phyloP scores from a whole-genome alignment of 2,113 vertebrate genomes.

The Bubo blakistoni region DNA sequence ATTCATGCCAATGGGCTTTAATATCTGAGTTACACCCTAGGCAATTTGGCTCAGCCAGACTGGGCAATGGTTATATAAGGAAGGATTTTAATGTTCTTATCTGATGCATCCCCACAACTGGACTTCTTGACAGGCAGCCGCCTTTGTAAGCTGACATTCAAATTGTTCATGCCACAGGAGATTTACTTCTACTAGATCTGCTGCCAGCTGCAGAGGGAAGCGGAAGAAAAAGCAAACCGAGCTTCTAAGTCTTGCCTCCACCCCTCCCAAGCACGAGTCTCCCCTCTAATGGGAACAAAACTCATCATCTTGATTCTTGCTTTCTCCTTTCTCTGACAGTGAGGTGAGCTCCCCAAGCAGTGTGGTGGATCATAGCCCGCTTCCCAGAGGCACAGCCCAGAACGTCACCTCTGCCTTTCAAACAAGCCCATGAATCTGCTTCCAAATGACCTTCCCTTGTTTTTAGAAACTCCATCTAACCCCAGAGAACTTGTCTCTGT shows the following conservation, averaged over 20 bases:
- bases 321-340: not conserved
- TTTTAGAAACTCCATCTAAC: not conserved
- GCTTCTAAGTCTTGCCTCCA: not conserved
- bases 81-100: not conserved
- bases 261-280: not conserved
- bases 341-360: not conserved
- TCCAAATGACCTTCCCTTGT: not conserved
- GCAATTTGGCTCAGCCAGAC: not conserved
- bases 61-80: not conserved
- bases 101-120: not conserved
- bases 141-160: not conserved
- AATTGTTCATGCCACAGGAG: not conserved
- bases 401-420: not conserved
- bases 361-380: rapidly evolving
- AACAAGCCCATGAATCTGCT: not conserved
- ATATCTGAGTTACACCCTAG: not conserved
- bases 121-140: not conserved
- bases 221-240: not conserved
- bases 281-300: not conserved
- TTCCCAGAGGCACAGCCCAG: not conserved
- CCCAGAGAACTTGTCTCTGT: not conserved
- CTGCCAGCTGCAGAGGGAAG: not conserved
- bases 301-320: not conserved
- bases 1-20: not conserved
- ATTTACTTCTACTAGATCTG: not conserved